Evolutionary conservation across 2,797 vertebrate genomes (phyloP).

Genomic region (Sebastes steindachneri): DNA sequence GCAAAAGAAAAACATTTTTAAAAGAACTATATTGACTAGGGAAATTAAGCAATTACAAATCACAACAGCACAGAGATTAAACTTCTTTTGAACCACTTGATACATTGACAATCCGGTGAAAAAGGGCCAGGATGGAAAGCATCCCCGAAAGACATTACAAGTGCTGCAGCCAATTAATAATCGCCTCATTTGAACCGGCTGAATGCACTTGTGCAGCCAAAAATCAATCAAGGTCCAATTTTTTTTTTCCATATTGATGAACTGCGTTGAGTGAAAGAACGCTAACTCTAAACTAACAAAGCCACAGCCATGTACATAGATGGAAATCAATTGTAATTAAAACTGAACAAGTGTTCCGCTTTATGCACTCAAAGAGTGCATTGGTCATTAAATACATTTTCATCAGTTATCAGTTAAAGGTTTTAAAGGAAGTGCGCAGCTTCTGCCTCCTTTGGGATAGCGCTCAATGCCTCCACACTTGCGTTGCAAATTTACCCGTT

Average conservation of each 20-base stretch:
- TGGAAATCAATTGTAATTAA: constrained; percentile 96
- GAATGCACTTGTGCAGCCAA: constrained; percentile 51
- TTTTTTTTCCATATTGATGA: constrained; percentile 66
- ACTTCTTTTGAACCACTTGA: constrained; percentile 63
- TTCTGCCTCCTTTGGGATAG: constrained; percentile 82
- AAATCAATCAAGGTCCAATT: constrained; percentile 76
- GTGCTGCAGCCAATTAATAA: constrained; percentile 71
- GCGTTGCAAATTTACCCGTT: constrained; percentile 45
- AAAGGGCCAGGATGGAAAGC: constrained; percentile 47
- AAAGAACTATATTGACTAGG: constrained; percentile 38
- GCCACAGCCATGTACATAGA: constrained; percentile 81
- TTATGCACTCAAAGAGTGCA: constrained; percentile 85
- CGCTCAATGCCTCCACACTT: constrained; percentile 75
- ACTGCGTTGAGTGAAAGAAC: constrained; percentile 60
- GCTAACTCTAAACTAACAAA: constrained; percentile 75
- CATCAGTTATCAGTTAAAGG: constrained; percentile 87
- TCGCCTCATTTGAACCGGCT: constrained; percentile 62
- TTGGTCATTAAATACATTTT: constrained; percentile 89
- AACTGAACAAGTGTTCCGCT: constrained; percentile 90
- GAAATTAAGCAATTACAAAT: constrained; percentile 68
- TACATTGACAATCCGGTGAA: constrained; percentile 56
- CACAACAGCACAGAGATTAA: constrained; percentile 50
- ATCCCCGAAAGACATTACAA: constrained; percentile 66
- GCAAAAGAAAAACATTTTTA: constrained; percentile 23
- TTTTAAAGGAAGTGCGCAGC: constrained; percentile 84